Conservation (phyloP, 2,797 vertebrate species). For the Pangasius krempfi region DNA sequence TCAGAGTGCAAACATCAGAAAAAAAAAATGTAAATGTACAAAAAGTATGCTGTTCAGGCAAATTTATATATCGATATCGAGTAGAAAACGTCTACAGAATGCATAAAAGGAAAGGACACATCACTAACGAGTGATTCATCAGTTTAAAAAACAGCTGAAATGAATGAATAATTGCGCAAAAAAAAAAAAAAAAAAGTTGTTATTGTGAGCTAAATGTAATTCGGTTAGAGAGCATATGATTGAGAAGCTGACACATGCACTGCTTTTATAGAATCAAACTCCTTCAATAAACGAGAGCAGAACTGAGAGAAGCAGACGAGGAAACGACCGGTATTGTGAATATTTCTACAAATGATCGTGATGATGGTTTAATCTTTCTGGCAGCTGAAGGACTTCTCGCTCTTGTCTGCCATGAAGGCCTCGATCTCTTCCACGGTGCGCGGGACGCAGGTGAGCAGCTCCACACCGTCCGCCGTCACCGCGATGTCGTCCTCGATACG, state of each 20-base stretch:
- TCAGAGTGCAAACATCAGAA: neutral
- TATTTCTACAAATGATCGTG: neutral
- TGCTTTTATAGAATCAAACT: neutral
- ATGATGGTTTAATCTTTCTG: slow-evolving; percentile 62
- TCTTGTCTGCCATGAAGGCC: slow-evolving; percentile 84
- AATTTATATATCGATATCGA: no score
- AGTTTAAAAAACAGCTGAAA: neutral
- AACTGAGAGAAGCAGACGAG: neutral
- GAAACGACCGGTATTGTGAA: neutral
- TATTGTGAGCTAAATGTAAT: neutral
- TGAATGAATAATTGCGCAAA: neutral
- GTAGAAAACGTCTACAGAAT: neutral
- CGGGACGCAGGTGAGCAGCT: slow-evolving; percentile 94
- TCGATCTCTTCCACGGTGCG: slow-evolving; percentile 92
- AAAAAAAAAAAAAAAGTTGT: neutral
- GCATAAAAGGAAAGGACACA: neutral
- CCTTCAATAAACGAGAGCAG: neutral
- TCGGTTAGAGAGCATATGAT: neutral
- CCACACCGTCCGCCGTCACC: slow-evolving; percentile 82
- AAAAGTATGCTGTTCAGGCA: neutral
- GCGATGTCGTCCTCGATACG: slow-evolving; percentile 92
- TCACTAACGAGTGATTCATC: neutral
- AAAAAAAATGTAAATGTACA: neutral
- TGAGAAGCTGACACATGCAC: neutral
- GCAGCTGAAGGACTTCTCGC: slow-evolving; percentile 76